Evolutionary conservation across 1,140 invertebrate genomes (phyloP).

Genomic region (Saccostrea echinata): DNA sequence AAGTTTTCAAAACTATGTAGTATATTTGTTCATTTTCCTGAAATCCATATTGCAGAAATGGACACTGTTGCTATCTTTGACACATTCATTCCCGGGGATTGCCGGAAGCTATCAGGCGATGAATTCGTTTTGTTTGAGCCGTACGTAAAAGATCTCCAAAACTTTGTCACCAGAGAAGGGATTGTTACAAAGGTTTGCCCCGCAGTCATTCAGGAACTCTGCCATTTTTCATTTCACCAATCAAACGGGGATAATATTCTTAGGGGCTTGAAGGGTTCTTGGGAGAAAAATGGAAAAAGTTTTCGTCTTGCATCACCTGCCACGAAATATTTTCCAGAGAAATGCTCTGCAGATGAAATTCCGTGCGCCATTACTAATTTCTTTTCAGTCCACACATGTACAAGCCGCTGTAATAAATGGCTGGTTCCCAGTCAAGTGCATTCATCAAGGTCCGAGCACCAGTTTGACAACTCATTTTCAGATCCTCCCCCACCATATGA

Average conservation of each 20-base stretch:
- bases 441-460: too few species aligned
- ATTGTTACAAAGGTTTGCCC: background rate
- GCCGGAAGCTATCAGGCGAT: background rate
- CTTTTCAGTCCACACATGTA: background rate
- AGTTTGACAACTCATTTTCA: too few species aligned
- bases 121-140: slow-evolving; percentile 12
- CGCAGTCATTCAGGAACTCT: background rate
- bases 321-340: slow-evolving; percentile 3
- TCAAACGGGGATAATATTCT: background rate
- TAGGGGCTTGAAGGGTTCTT: background rate
- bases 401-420: background rate
- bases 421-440: background rate
- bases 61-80: background rate
- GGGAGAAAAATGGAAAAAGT: background rate
- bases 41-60: background rate
- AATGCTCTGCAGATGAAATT: background rate
- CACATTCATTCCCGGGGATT: background rate
- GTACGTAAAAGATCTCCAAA: background rate
- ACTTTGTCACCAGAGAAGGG: background rate
- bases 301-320: background rate
- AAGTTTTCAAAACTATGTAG: background rate
- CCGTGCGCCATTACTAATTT: background rate
- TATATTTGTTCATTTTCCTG: background rate
- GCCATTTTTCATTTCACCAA: slow-evolving; percentile 1
- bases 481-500: background rate